phyloP scores from a whole-genome alignment of 2,888 invertebrate species.

The Drosophila kambysellisi region DNA sequence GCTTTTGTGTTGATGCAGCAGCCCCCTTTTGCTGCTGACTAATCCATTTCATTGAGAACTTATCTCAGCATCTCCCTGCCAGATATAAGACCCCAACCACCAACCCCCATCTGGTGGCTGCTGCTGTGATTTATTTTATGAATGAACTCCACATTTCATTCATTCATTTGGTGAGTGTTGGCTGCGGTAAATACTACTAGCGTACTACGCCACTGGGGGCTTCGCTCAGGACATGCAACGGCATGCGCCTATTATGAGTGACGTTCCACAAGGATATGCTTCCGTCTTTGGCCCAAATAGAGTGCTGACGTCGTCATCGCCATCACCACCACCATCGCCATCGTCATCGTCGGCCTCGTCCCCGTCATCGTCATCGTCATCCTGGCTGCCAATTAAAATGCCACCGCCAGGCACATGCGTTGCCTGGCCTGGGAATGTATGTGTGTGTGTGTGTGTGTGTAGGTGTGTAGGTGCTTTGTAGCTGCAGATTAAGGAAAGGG shows the following conservation, averaged over 20 bases:
- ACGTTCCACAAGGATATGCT: slow-evolving; percentile 67
- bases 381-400: slow-evolving; percentile 80
- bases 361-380: slow-evolving; percentile 28
- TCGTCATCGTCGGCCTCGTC: slow-evolving; percentile 21
- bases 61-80: slow-evolving; percentile 41
- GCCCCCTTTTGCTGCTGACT: slow-evolving; percentile 63
- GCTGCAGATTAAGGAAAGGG: slow-evolving; percentile 9
- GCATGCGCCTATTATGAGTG: slow-evolving; percentile 62
- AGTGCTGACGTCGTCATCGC: slow-evolving; percentile 48
- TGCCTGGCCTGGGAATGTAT: not conserved
- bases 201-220: slow-evolving; percentile 31
- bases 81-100: not conserved
- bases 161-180: slow-evolving; percentile 46
- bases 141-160: slow-evolving; percentile 76
- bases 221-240: slow-evolving; percentile 52
- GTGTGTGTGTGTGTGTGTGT: slow-evolving; percentile 14
- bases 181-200: slow-evolving; percentile 65
- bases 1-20: slow-evolving; percentile 37
- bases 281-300: slow-evolving; percentile 64
- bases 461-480: slow-evolving; percentile 13
- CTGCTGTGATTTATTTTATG: slow-evolving; percentile 71
- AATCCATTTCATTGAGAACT: slow-evolving; percentile 75
- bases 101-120: slow-evolving; percentile 2
- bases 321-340: slow-evolving; percentile 16
- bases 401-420: slow-evolving; percentile 73